Percentiles rank a stretch among this genome's conserved stretches.
Conservation (phyloP, 64 coral and sea anemone species). For the Pocillopora damicornis region DNA sequence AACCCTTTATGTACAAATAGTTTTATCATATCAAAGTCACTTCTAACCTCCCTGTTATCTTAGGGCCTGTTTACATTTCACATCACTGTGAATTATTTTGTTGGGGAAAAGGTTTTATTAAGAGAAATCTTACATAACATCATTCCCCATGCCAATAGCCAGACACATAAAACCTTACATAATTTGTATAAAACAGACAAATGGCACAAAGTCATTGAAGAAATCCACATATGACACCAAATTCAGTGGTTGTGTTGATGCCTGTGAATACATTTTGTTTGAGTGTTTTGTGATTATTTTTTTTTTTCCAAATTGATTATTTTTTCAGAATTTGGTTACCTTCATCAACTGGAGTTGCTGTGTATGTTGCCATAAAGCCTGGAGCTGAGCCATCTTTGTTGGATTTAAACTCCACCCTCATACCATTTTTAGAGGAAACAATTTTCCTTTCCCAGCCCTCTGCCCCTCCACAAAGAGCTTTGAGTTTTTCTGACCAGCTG, state of each 20-base stretch:
- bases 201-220: too few species aligned
- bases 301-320: neutral
- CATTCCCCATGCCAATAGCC: too few species aligned
- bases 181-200: too few species aligned
- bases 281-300: too few species aligned
- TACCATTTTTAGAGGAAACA: constrained; percentile 22
- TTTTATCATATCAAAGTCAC: too few species aligned
- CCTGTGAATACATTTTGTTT: neutral
- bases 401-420: constrained; percentile 73
- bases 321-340: neutral
- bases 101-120: too few species aligned
- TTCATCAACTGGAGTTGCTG: constrained; percentile 18
- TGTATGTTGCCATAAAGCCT: constrained; percentile 64
- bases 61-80: too few species aligned
- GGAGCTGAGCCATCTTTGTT: constrained; percentile 23
- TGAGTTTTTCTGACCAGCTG: constrained; percentile 47
- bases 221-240: neutral
- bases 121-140: too few species aligned
- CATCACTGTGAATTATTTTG: too few species aligned
- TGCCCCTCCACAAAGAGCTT: constrained; percentile 27
- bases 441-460: constrained; percentile 5
- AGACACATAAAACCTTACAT: too few species aligned
- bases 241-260: neutral
- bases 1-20: too few species aligned
- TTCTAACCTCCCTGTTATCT: too few species aligned